Base-by-base conservation (phyloP, 1,140 invertebrate species). In the Ruditapes philippinarum region DNA sequence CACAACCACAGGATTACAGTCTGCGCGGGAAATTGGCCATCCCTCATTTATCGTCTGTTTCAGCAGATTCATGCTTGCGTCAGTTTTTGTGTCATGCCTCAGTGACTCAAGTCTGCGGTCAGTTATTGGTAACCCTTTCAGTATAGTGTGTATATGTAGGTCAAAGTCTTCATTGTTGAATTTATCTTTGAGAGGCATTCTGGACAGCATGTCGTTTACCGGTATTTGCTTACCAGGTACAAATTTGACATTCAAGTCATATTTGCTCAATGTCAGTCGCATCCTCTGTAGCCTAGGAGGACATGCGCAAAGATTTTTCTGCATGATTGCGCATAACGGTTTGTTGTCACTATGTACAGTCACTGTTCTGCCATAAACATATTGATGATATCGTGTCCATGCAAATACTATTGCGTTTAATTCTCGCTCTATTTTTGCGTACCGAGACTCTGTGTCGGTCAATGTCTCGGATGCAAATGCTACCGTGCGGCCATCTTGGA, bases 401-500 rank as follows among this genome's bases (percentile, higher is more conserved):
- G 93, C 94, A 89, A 96, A 80, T 25, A 80, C 49, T 11, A 80
- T 80, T 28, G 78, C 78, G 11, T 38, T 14, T 36, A 80, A 38
- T 80, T 80, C 78, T n/a, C 78, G 7, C 33, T 80, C 78, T 19
- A 80, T 80, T 45, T 80, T 80, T 80, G 78, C 78, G 38, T 80
- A 57, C 5, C n/a, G 7, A n/a, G 11, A 22, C 36, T 80, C 49
- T 51, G 94, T 94, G 17, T 89, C 14, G 7, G 95, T 96, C 22
- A 96, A 88, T 12, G 94, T 91, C 33, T 95, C 90, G 3, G 96
- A 96, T 12, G 95, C 95, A 89, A 93, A 96, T 1, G 95, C 94
- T 3, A 96, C 92, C 0, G 95, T 95, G 88, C 91, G 95, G 93
- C 25, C 78, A 95, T 91, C 89, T 80, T 80, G 78, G 17, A 57